Conservation (phyloP, 2,797 vertebrate species). For the Avahi laniger region DNA sequence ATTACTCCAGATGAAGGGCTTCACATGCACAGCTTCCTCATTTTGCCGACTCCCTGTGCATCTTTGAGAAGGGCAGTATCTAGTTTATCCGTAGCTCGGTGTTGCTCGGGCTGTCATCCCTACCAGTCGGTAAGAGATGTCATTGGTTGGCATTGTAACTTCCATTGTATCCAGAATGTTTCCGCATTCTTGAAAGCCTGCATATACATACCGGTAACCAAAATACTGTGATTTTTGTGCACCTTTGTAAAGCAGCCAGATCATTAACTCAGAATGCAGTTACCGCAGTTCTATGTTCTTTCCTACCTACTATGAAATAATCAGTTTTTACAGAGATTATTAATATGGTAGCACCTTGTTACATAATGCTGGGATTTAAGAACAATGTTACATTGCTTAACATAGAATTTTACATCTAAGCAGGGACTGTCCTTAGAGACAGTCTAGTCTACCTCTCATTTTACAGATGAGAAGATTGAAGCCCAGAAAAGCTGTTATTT, state of each 20-base stretch:
- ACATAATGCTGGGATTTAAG: neutral
- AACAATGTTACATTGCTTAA: neutral
- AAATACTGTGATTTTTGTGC: conserved; percentile 45
- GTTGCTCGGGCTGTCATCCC: neutral
- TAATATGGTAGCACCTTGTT: neutral
- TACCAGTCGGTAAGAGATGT: neutral
- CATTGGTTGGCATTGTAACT: neutral
- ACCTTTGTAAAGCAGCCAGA: conserved; percentile 10
- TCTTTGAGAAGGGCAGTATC: neutral
- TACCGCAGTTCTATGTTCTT: neutral
- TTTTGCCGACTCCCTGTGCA: neutral
- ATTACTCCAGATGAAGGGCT: neutral
- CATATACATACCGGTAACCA: neutral
- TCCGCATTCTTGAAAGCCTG: neutral
- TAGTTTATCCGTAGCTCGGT: neutral
- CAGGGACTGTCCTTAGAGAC: neutral
- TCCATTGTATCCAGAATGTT: neutral
- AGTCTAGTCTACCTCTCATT: conserved; percentile 48
- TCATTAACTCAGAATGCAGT: neutral
- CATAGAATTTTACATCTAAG: neutral
- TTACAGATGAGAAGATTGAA: conserved; percentile 42
- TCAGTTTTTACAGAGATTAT: neutral
- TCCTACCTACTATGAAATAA: neutral
- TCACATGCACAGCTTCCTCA: neutral
- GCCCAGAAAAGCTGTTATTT: neutral